Conservation (phyloP, 1,140 invertebrate species). For the Lethocerus indicus region DNA sequence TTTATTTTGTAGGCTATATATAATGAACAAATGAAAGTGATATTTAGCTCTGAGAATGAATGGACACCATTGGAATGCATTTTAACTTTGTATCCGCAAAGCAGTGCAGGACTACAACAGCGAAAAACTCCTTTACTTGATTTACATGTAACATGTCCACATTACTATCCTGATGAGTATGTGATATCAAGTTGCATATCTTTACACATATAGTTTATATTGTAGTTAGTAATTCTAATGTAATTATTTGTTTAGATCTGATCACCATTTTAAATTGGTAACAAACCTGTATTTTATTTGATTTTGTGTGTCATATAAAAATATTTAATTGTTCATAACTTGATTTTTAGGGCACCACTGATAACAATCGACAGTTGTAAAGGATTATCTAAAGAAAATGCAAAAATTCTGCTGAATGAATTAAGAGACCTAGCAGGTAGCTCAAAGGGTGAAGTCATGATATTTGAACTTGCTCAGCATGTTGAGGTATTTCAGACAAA, state of each 20-base stretch:
- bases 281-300: too few species aligned
- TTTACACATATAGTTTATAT: too few species aligned
- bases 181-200: not conserved
- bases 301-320: too few species aligned
- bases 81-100: not conserved
- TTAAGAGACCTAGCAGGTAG: not conserved
- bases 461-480: slow-evolving; percentile 51
- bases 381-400: not conserved
- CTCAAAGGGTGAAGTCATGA: slow-evolving; percentile 57
- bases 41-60: not conserved
- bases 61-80: slow-evolving; percentile 1
- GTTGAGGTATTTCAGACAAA: too few species aligned
- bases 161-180: not conserved
- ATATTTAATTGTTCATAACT: too few species aligned
- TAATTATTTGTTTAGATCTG: too few species aligned
- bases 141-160: not conserved
- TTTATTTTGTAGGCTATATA: not conserved
- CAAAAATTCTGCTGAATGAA: not conserved
- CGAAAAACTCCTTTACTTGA: not conserved
- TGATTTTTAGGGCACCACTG: not conserved
- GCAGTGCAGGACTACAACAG: not conserved
- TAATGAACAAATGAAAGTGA: not conserved
- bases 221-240: too few species aligned
- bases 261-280: too few species aligned
- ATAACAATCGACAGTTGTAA: not conserved